These are phyloP conservation scores for Dasypus novemcinctus DNA, from an alignment of 2,113 vertebrate genomes.

Conservation along the genomic window DNA sequence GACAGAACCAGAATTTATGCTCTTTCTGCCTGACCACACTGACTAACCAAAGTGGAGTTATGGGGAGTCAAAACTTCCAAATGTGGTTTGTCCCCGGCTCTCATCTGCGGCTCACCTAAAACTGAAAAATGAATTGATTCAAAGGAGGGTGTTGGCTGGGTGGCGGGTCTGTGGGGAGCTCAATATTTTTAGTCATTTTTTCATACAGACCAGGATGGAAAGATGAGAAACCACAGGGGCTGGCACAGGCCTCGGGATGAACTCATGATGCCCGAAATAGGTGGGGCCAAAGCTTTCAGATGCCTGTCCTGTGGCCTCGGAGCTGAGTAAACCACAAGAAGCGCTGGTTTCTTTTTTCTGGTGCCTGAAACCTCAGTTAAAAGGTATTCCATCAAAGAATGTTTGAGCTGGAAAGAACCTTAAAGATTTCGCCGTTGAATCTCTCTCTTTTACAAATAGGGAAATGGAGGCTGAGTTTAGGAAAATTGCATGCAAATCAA, in stretches of 20 bases:
- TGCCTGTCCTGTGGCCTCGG: neutral
- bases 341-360: neutral
- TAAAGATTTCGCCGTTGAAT: neutral
- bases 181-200: constrained; percentile 62
- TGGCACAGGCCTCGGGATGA: constrained; percentile 36
- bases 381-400: neutral
- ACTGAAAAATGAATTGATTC: neutral
- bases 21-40: neutral
- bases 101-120: neutral
- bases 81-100: neutral
- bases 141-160: neutral
- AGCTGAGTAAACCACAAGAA: accelerated
- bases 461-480: neutral
- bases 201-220: constrained; percentile 41
- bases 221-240: constrained; percentile 47
- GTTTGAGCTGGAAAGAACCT: neutral
- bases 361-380: neutral
- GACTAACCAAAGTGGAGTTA: accelerated
- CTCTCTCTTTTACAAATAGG: too few relatives aligned
- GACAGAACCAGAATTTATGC: accelerated
- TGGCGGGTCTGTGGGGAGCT: neutral
- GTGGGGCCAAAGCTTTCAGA: neutral
- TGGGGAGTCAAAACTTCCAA: accelerated
- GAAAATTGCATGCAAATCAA: neutral
- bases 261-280: constrained; percentile 35